Base-by-base conservation (phyloP, 2,797 vertebrate species). In the Muscicapa comitata region DNA sequence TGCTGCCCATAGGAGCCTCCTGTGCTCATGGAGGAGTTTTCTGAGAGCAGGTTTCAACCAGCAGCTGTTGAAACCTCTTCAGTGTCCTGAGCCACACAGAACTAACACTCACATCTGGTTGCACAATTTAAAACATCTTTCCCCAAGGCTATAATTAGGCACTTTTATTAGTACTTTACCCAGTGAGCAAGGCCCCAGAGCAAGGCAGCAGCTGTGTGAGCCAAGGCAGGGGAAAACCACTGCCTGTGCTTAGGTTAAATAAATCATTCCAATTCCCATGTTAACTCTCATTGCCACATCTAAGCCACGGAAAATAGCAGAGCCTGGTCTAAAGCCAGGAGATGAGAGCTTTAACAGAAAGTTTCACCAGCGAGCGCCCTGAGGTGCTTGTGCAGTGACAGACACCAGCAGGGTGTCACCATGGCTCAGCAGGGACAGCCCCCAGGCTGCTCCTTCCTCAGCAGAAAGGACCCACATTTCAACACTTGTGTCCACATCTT, bases 241-340 rank as follows among this genome's bases (percentile, higher is more conserved):
- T 31, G n/a, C 28, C 87, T 59, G 58, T 48, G 33, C 87, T 86
- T 38, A 31, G 61, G 18, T 85, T 91, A 40, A 96, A 89, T 87
- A 90, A 95, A 95, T 95, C 95, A 88, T 57, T 45, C 25, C 18
- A 86, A 86, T 96, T 95, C 73, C 66, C 76, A 55, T 6, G 66
- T 43, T 88, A 88, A 90, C 43, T 81, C 73, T 51, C 86, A 54
- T 11, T 85, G 84, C 71, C 67, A 92, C 86, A 87, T 81, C 83
- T 76, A 92, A 95, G 83, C 55, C 90, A 90, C 83, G 33, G 71
- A 89, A 95, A 94, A 93, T 1, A 74, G 66, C 65, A 47, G 72
- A 74, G 73, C 47, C 74, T 89, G 87, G 59, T 83, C 28, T 68
- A 75, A 74, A 68, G 91, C 70, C 91, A 91, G 66, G 23, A 94